Evolutionary conservation across 1,140 invertebrate species (phyloP).

Genomic region (Bombus vancouverensis): DNA sequence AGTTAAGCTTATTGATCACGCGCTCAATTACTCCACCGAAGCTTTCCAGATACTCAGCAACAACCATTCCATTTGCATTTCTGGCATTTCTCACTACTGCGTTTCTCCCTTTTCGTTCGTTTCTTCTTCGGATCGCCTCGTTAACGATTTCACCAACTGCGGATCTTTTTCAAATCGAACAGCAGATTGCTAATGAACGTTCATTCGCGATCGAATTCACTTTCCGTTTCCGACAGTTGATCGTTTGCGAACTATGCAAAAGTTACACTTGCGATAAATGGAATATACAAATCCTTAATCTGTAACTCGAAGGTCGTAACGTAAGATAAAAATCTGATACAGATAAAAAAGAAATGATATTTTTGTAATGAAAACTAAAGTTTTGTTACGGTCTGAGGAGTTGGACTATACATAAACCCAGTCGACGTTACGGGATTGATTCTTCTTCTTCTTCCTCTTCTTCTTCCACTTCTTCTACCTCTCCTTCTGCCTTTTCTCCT

Average conservation of each 20-base stretch:
- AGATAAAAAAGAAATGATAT: neutral
- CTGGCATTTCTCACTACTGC: slow-evolving; percentile 54
- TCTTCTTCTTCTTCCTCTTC: slow-evolving; percentile 34
- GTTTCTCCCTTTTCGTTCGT: neutral
- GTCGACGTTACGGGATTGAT: slow-evolving; percentile 58
- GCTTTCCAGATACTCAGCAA: slow-evolving; percentile 52
- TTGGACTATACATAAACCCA: neutral
- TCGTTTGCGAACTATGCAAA: neutral
- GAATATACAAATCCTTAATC: neutral
- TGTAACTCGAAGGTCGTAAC: neutral
- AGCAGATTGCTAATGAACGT: neutral
- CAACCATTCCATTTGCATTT: slow-evolving; percentile 61
- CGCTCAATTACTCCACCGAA: slow-evolving; percentile 60
- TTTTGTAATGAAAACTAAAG: slow-evolving; percentile 42
- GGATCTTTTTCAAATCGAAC: neutral
- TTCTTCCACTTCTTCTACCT: neutral
- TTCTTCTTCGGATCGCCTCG: no score
- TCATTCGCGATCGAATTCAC: neutral
- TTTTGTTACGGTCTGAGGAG: slow-evolving; percentile 30
- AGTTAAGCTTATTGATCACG: slow-evolving; percentile 66
- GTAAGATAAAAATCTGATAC: neutral
- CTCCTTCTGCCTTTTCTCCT: slow-evolving; percentile 41
- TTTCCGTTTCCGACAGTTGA: no score
- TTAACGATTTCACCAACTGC: neutral
- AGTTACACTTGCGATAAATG: neutral